These are phyloP conservation scores for Caenorhabditis afra DNA, from an alignment of 2,888 invertebrate genomes.

Conservation along the genomic window DNA sequence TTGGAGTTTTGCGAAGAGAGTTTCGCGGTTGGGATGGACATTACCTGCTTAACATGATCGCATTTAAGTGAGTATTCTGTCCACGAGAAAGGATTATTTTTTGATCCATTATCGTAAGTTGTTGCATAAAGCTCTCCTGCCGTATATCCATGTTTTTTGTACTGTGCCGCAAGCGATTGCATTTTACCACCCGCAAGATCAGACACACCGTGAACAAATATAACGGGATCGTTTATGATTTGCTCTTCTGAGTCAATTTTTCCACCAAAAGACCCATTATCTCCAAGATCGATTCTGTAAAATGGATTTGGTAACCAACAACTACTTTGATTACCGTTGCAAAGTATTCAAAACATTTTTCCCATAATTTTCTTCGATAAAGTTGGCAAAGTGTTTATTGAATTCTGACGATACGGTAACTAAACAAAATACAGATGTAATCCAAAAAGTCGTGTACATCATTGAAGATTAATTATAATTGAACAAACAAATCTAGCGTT, in stretches of 20 bases:
- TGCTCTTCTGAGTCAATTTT: conserved; percentile 20
- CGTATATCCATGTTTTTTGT: conserved; percentile 65
- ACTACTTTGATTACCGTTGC: conserved; percentile 41
- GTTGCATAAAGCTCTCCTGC: conserved; percentile 73
- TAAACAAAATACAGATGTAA: not conserved
- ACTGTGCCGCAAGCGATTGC: conserved; percentile 60
- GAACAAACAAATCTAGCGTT: conserved; percentile 17
- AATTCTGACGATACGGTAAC: conserved; percentile 27
- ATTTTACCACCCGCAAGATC: conserved; percentile 75
- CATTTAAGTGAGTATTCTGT: conserved; percentile 76
- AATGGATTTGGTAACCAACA: not conserved
- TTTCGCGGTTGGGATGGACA: too few species aligned
- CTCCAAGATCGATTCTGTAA: conserved; percentile 60
- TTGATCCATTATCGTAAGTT: conserved; percentile 63
- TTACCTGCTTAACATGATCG: conserved; percentile 68
- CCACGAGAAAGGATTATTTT: conserved; percentile 75
- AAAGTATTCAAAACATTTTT: conserved; percentile 53
- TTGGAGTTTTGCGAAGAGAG: too few species aligned
- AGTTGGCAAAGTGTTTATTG: conserved; percentile 60
- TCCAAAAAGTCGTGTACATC: too few species aligned
- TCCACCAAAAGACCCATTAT: conserved; percentile 63
- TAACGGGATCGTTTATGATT: conserved; percentile 39
- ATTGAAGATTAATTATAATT: too few species aligned
- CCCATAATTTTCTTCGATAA: conserved; percentile 62
- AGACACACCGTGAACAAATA: conserved; percentile 76